These are phyloP conservation scores for Ctenodactylus gundi DNA, from an alignment of 2,113 vertebrate species.

Conservation along the genomic window DNA sequence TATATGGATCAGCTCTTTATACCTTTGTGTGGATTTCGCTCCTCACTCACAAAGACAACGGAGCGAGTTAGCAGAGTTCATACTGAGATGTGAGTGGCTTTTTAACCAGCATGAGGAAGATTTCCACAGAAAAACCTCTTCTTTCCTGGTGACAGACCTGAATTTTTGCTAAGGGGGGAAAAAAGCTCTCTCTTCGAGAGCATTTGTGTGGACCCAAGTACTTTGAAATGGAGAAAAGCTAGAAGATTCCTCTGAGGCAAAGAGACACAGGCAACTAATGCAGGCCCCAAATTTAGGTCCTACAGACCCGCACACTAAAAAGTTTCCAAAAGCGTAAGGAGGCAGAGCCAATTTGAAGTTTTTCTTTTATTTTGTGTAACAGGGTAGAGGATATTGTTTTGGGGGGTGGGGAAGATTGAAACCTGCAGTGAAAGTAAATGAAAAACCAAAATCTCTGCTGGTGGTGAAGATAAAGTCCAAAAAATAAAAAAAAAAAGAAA, in stretches of 20 bases:
- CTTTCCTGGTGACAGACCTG: constrained; percentile 65
- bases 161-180: constrained; percentile 67
- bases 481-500: constrained; percentile 38
- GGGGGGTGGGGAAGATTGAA: constrained; percentile 54
- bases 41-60: constrained; percentile 73
- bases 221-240: constrained; percentile 76
- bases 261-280: constrained; percentile 30
- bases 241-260: constrained; percentile 67
- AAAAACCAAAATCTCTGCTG: constrained; percentile 64
- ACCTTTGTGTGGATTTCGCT: constrained; percentile 73
- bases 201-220: constrained; percentile 68
- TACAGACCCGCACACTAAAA: not conserved
- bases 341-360: constrained; percentile 47
- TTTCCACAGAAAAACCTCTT: constrained; percentile 65
- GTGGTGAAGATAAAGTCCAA: constrained; percentile 52
- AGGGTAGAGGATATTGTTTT: constrained; percentile 65
- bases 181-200: constrained; percentile 60
- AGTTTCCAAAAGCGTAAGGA: constrained; percentile 57
- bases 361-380: constrained; percentile 26
- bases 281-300: constrained; percentile 62
- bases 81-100: constrained; percentile 72
- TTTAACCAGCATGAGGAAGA: constrained; percentile 51
- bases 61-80: constrained; percentile 68
- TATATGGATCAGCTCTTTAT: constrained; percentile 72
- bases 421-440: constrained; percentile 67